Evolutionary conservation across 2,888 invertebrate species (phyloP), one percentile per base, ranked within the genome.

Genomic region (Oscheius sp.): DNA sequence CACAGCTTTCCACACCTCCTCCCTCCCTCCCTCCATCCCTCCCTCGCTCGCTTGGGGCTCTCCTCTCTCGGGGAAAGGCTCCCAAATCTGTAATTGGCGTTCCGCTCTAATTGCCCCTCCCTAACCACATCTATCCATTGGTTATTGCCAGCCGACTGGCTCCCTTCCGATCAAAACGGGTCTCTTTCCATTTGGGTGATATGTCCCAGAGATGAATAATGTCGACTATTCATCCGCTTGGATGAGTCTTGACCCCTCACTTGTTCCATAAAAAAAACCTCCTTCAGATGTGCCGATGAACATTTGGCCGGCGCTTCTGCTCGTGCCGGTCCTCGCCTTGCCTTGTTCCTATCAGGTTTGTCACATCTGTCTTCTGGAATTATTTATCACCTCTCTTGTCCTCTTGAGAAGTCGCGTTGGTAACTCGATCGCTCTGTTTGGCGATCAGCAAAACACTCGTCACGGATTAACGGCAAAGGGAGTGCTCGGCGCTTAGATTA

Each of bases 301-400:
- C 45, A 33, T 67, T 50, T 55, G 70, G 27, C 55, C 45, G 45
- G 29, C 31, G 23, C 31, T 42, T 42, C 61, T 61, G 34, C 55
- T 55, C 12, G 45, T 61, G 29, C 45, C 61, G 45, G 29, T 45
- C 61, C 17, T 27, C 1, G 3, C 53, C 27, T 29, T 75, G 5
- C 75, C 75, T 42, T 75, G 75, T 53, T 75, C 75, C 27, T 75
- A 75, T 70, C 70, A 73, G 73, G 75, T 75, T 33, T 25, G 69
- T 46, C 34, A 37, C 37, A 17, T 25, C 52, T 25, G 27, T 52
- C 29, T 39, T 50, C 46, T 31, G 15, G n/a, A 27, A 23, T 33
- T 31, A 33, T 52, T 42, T 27, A 29, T 5, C 39, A 39, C 27
- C n/a, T 27, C 17, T 4, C 45, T 23, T 33, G 23, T n/a, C n/a